Evolutionary conservation across 2,797 vertebrate species (phyloP).

Genomic region (Pangasius larnaudii): DNA sequence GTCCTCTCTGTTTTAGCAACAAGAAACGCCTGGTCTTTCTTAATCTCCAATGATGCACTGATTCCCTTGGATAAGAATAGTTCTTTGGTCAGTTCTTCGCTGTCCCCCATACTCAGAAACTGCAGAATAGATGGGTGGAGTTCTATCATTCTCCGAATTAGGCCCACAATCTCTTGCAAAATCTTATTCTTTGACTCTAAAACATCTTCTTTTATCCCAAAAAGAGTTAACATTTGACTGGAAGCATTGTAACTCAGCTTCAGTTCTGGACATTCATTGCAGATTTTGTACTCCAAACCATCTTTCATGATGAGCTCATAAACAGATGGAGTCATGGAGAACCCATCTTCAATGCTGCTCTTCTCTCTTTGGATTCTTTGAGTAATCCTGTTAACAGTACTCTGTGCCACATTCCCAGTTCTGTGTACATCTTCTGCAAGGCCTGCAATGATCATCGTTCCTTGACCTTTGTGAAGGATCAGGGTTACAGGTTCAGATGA

Average conservation of each 20-base stretch:
- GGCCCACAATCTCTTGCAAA: constrained; percentile 58
- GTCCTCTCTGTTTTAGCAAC: constrained; percentile 64
- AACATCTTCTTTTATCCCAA: constrained; percentile 77
- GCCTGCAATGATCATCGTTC: constrained; percentile 75
- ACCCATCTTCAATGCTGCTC: constrained; percentile 60
- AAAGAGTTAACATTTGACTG: constrained; percentile 66
- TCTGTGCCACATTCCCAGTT: constrained; percentile 60
- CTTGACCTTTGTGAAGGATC: constrained; percentile 60
- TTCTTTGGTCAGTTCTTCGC: constrained; percentile 66
- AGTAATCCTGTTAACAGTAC: constrained; percentile 58
- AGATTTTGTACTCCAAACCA: constrained; percentile 66
- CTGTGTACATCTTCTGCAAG: constrained; percentile 65
- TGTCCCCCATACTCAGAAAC: constrained; percentile 71
- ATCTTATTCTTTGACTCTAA: constrained; percentile 72
- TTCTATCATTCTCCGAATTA: constrained; percentile 65
- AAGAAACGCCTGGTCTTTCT: constrained; percentile 63
- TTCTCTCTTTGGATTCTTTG: constrained; percentile 71
- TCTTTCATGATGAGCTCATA: constrained; percentile 72
- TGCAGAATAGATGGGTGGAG: constrained; percentile 66
- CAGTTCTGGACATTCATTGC: constrained; percentile 68
- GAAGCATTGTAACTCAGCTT: constrained; percentile 67
- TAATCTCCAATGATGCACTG: constrained; percentile 73
- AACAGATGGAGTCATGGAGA: constrained; percentile 63
- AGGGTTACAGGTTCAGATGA: constrained; percentile 65
- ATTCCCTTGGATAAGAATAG: constrained; percentile 76